These are phyloP conservation scores for Drosophila nigromelanica DNA, from an alignment of 1,140 invertebrate genomes.

Conservation along the genomic window DNA sequence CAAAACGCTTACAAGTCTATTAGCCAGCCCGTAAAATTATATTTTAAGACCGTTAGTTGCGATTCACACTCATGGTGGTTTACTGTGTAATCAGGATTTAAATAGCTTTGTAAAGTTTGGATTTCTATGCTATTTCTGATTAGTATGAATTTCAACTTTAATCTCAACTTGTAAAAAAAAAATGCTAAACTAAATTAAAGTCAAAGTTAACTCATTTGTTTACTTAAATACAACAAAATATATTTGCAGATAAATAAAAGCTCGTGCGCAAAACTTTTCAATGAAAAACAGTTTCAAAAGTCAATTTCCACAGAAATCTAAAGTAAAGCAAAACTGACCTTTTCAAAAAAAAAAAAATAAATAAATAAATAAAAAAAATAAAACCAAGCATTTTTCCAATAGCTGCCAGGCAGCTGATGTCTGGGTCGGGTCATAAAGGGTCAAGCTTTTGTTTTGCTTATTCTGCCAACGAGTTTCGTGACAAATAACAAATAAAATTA, in stretches of 20 bases:
- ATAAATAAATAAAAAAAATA: slow-evolving; percentile 5
- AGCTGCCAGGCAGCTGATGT: slow-evolving; percentile 21
- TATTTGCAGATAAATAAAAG: slow-evolving; percentile 10
- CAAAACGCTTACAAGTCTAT: slow-evolving; percentile 5
- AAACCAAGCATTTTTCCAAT: neutral
- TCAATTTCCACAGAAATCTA: slow-evolving; percentile 13
- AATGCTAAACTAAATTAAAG: slow-evolving; percentile 1
- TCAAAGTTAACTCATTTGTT: slow-evolving; percentile 6
- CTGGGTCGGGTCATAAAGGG: slow-evolving; percentile 13
- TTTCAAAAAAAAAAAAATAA: slow-evolving; percentile 5
- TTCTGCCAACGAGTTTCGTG: slow-evolving; percentile 4
- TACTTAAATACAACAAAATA: neutral
- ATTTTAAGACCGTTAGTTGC: neutral
- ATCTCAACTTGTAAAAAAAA: neutral
- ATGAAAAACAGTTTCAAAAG: slow-evolving; percentile 17
- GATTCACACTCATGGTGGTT: neutral
- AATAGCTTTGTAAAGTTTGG: neutral
- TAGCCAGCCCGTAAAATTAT: neutral
- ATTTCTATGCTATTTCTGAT: too few species aligned
- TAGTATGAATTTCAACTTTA: too few species aligned
- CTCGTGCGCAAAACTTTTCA: slow-evolving; percentile 7
- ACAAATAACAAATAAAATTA: slow-evolving; percentile 42
- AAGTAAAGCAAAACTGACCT: neutral
- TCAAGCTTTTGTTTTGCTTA: slow-evolving; percentile 15
- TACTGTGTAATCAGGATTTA: too few species aligned